These are phyloP conservation scores for Apodemus agrarius DNA, from an alignment of 2,797 vertebrate species.

Conservation along the genomic window DNA sequence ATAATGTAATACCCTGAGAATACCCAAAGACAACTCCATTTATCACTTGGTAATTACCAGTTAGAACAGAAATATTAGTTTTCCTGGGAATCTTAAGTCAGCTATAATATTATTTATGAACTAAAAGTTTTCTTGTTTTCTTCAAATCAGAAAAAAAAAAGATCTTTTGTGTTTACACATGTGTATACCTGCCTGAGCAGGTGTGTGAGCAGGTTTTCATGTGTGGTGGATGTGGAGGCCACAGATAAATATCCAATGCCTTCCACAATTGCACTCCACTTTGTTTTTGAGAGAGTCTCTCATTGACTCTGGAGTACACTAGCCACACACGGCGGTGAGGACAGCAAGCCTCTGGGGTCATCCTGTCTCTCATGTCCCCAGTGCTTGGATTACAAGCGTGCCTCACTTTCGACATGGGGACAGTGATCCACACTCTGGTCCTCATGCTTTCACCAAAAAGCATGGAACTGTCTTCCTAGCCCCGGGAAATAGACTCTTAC, in stretches of 20 bases:
- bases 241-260: too few species aligned
- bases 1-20: background rate
- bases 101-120: slow-evolving; percentile 5
- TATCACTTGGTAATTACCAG: background rate
- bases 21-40: background rate
- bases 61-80: background rate
- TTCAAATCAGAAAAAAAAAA: background rate
- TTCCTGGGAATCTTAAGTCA: background rate
- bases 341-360: background rate
- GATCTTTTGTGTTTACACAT: background rate
- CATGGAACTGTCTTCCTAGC: background rate
- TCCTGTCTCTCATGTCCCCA: background rate
- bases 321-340: background rate
- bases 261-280: background rate
- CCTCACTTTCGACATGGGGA: background rate
- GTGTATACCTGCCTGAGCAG: background rate
- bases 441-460: too few species aligned
- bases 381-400: too few species aligned
- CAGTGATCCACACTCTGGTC: background rate
- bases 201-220: too few species aligned
- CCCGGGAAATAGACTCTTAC: slow-evolving; percentile 82
- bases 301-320: background rate
- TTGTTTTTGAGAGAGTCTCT: background rate
- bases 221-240: background rate
- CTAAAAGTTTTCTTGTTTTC: background rate